A percentile compares a stretch with the other conserved stretches of the same genome.
phyloP scores from a whole-genome alignment of 2,797 vertebrate genomes.

The Lophotriccus pileatus region DNA sequence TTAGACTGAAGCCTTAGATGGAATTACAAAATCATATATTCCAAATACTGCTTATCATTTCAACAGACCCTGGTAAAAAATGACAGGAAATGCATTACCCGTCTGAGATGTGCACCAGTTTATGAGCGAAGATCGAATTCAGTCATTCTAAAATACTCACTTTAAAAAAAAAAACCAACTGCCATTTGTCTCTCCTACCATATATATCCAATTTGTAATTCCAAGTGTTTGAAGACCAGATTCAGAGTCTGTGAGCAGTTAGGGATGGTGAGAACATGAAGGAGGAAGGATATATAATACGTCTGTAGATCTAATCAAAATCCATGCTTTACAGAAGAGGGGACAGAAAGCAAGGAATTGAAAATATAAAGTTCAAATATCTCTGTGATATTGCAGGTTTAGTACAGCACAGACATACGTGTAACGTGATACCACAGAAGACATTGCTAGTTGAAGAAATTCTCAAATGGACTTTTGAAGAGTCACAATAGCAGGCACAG shows the following conservation, averaged over 20 bases:
- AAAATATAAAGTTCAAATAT: background rate
- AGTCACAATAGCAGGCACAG: background rate
- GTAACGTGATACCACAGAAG: background rate
- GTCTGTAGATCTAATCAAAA: background rate
- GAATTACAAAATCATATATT: constrained; percentile 50
- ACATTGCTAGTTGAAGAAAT: background rate
- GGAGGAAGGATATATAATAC: background rate
- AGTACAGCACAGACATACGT: background rate
- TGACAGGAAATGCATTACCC: constrained; percentile 1
- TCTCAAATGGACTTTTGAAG: background rate
- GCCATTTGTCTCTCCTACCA: background rate
- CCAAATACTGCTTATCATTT: constrained; percentile 41
- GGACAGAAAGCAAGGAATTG: background rate
- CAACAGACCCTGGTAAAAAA: constrained; percentile 11
- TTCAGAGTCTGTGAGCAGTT: background rate
- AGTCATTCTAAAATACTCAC: background rate
- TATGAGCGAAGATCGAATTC: background rate
- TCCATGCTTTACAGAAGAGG: background rate
- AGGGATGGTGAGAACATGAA: background rate
- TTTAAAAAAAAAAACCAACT: background rate
- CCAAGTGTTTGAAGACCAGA: background rate
- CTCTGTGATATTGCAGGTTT: background rate
- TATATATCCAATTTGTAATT: background rate
- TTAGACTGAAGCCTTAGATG: background rate
- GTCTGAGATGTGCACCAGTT: background rate